phyloP scores from a whole-genome alignment of 2,113 vertebrate genomes.

The Donacobius atricapilla region DNA sequence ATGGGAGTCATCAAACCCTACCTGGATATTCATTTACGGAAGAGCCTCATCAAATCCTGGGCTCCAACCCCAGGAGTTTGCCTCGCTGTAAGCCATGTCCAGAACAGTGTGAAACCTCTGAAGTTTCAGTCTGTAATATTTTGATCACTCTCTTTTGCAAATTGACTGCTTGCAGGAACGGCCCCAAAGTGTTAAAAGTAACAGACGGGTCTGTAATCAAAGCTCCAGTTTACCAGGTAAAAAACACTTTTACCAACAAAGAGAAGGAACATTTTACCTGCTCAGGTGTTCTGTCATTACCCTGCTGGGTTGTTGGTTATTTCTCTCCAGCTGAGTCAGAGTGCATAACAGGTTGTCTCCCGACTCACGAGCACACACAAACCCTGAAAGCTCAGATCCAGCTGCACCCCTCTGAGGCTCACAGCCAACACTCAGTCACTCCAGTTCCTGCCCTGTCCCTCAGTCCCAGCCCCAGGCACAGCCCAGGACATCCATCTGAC shows the following conservation, averaged over 20 bases:
- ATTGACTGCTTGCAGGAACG: not conserved
- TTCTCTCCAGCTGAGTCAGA: not conserved
- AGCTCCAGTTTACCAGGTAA: not conserved
- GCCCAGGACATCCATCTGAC: not conserved
- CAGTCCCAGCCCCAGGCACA: not conserved
- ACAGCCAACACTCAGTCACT: rapidly evolving
- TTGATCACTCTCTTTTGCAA: not conserved
- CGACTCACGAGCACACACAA: not conserved
- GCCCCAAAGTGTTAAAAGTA: rapidly evolving
- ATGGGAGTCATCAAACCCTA: not conserved
- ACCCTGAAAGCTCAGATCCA: not conserved
- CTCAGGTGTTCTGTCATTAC: not conserved
- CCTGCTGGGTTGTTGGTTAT: not conserved
- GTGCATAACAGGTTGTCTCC: not conserved
- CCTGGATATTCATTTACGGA: not conserved
- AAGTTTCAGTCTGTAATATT: not conserved
- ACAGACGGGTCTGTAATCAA: not conserved
- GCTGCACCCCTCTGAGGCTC: not conserved
- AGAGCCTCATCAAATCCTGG: not conserved
- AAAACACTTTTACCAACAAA: not conserved
- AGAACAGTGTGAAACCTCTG: rapidly evolving
- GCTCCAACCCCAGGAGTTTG: not conserved
- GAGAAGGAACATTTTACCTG: not conserved
- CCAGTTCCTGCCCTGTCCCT: not conserved
- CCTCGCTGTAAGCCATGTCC: rapidly evolving